Base-by-base conservation (phyloP, 2,888 invertebrate species). In the Latheticus oryzae region DNA sequence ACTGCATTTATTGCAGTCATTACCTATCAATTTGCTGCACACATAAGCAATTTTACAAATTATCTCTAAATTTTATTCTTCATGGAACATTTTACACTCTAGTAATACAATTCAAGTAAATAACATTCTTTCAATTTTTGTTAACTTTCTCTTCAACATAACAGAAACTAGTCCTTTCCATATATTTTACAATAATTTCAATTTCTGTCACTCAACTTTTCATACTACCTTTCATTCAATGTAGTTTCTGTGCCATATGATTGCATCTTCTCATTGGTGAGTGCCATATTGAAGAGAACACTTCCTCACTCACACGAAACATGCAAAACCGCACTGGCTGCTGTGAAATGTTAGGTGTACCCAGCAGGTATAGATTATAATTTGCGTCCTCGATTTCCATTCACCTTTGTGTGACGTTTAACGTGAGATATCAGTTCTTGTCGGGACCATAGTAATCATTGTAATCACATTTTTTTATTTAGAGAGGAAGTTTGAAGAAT, bases 311-410 rank as follows among this genome's bases (percentile, higher is more conserved):
- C 45, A 26, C 42, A 45, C 45, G 30, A 30, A 45, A 19, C 45
- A 19, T 45, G 30, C 32, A 32, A 30, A 45, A 26, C 42, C 45
- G 45, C 45, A 45, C 45, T 30, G 21, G 45, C 5, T n/a, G n/a
- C n/a, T 30, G 12, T 23, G 30, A 21, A 45, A 45, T 30, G 45
- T 17, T 30, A 30, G 40, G 8, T 19, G 13, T 26, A 11, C 16
- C 3, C 40, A 4, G 21, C 11, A 45, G 43, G 43, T 43, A 30
- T 9, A 11, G 42, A n/a, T 43, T 7, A 21, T 19, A 17, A 17
- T 28, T 30, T 45, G 30, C 21, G 45, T 7, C 45, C 45, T 45
- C 45, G 45, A 45, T 45, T 45, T 45, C 45, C 45, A 45, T 45
- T 45, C 45, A 30, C 45, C 45, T 45, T 4, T 45, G 21, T 32